Base-by-base conservation (phyloP, 2,888 invertebrate species). In the Furcula furcula region DNA sequence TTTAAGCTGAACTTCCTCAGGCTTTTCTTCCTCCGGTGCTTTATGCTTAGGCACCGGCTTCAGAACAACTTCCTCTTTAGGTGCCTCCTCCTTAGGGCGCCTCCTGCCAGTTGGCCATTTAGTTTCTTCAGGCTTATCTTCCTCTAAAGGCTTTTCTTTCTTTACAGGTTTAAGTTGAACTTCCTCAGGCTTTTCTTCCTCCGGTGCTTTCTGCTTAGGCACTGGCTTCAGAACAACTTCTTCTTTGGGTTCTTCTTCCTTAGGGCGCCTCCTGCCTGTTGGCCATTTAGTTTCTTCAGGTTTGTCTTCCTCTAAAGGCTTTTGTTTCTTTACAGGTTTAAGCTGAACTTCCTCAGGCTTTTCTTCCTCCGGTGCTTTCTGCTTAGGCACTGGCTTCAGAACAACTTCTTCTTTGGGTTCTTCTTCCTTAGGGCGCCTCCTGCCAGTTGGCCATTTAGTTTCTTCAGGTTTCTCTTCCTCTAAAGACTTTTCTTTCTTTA, bases 151-250 rank as follows among this genome's bases (percentile, higher is more conserved):
- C 32, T 65, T 57, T 3, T 50, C 36, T 29, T 54, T 57, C 10
- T 42, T 56, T 12, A 78, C 54, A 18, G 60, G 56, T 33, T 64
- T 68, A 2, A 62, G 31, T 19, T 56, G 42, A 1, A 51, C 46
- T 29, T 62, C 68, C 67, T 77, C 62, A 41, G 60, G 75, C 63
- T 35, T 64, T 56, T 38, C 45, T 81, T 66, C 45, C 28, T 56
- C 46, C 0, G 45, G 70, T 42, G 73, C 68, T 6, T 74, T 41
- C 4, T 68, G 47, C 46, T 61, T 68, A 7, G 63, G 61, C 16
- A 82, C 53, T 0, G 91, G 90, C 39, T 91, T 91, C 0, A 91
- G 68, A 13, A 70, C 64, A 0, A 90, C 64, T 38, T 81, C 50
- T 38, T 61, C 59, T 12, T 67, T 64, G 13, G 65, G 53, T 49